Conservation (phyloP, 2,797 vertebrate species). For the Erithacus rubecula region DNA sequence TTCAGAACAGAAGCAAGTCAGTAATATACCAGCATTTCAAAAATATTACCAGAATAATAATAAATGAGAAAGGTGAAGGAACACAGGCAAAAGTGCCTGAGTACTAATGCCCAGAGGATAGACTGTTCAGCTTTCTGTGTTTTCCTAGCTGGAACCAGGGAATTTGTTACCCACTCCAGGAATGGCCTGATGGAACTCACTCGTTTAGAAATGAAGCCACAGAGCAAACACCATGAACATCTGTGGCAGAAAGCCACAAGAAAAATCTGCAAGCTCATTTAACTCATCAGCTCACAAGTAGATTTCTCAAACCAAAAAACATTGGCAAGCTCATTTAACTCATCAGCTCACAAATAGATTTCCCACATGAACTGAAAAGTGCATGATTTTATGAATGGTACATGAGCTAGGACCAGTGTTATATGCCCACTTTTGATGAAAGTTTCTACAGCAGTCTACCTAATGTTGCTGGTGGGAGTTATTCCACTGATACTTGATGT, state of each 20-base stretch:
- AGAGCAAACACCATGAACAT: neutral
- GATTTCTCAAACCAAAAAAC: neutral
- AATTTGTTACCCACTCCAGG: neutral
- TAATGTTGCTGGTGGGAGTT: neutral
- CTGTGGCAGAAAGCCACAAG: neutral
- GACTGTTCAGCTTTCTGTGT: neutral
- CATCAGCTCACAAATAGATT: neutral
- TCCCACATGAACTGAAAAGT: neutral
- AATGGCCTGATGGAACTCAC: neutral
- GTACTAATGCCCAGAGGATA: neutral
- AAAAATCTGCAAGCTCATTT: neutral
- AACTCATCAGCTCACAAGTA: neutral
- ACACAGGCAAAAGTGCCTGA: neutral
- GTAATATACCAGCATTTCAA: neutral
- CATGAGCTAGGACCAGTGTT: neutral
- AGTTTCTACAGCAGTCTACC: neutral
- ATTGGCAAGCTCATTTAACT: neutral
- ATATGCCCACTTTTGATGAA: neutral
- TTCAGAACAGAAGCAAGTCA: neutral
- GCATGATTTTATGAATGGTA: neutral
- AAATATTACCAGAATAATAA: neutral
- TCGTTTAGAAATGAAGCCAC: rapidly evolving
- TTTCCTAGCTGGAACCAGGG: neutral
- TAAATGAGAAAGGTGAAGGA: neutral
- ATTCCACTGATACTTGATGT: neutral